Base-by-base conservation (phyloP, 2,888 invertebrate genomes). In the Parnassius mnemosyne region DNA sequence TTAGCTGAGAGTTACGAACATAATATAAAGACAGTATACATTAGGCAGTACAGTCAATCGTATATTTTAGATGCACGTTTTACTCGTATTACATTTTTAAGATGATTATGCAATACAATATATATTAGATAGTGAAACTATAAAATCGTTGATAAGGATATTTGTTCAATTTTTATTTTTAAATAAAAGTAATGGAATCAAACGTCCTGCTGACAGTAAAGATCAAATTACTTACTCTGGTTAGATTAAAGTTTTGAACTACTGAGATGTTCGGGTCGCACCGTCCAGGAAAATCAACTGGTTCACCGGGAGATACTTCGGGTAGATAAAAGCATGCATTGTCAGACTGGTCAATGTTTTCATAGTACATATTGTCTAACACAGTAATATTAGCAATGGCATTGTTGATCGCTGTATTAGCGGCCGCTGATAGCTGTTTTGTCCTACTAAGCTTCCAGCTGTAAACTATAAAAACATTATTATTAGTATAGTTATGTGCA, bases 361-460 rank as follows among this genome's bases (percentile, higher is more conserved):
- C 79, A 53, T 71, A 87, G 73, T 82, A 88, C 2, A 63, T 66
- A 41, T 83, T 69, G 10, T 78, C 71, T 2, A 86, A 65, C 0
- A 84, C 82, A 11, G 71, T 64, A 3, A 84, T 67, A 51, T 71
- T 65, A 0, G 71, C 57, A 1, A 81, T 78, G 3, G 74, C 74
- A 20, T 60, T 65, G 16, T 72, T 67, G 42, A 89, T 85, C 2
- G 74, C 71, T 0, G 52, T 60, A 3, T 53, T 69, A 1, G 77
- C 75, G 0, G 61, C 63, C 1, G 66, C 2, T 0, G 83, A 69
- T 3, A 86, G 66, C 9, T 72, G 65, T 47, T 71, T 74, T 0
- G 73, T 70, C 69, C 82, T 78, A 61, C 86, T 87, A 0, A 89
- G 71, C 53, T 87, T 87, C 89, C 87, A 89, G 62, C 85, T 86